phyloP scores from a whole-genome alignment of 2,113 vertebrate species.

The Archilochus colubris region DNA sequence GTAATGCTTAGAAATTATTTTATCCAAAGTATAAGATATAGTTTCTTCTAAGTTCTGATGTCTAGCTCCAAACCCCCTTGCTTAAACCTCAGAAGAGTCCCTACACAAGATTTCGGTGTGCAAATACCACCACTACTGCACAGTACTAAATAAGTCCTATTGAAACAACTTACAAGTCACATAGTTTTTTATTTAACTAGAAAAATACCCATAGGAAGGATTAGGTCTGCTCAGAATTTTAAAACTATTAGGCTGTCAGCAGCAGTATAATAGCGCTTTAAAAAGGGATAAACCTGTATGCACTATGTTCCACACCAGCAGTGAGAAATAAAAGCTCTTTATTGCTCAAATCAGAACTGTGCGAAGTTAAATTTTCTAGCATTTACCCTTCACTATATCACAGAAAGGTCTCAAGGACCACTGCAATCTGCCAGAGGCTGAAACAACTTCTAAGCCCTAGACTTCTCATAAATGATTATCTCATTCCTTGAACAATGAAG shows the following conservation, averaged over 20 bases:
- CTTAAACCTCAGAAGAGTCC: neutral
- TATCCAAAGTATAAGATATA: neutral
- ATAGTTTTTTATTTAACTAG: neutral
- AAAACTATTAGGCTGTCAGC: neutral
- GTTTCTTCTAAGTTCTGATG: neutral
- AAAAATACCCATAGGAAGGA: neutral
- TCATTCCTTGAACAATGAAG: conserved; percentile 25
- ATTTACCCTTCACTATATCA: neutral
- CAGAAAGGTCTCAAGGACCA: neutral
- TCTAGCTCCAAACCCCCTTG: neutral
- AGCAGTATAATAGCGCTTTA: neutral
- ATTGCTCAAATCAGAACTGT: neutral
- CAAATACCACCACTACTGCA: neutral
- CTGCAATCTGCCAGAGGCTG: neutral
- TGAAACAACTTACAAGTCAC: neutral
- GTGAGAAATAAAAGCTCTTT: neutral
- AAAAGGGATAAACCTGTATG: neutral
- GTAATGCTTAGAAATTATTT: neutral
- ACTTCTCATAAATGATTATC: neutral
- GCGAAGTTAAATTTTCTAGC: neutral
- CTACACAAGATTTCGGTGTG: neutral
- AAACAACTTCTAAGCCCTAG: neutral
- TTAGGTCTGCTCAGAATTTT: neutral
- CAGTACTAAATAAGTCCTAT: neutral
- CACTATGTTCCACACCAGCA: neutral